phyloP scores from a whole-genome alignment of 2,113 vertebrate species.

The Sinocyclocheilus anshuiensis region DNA sequence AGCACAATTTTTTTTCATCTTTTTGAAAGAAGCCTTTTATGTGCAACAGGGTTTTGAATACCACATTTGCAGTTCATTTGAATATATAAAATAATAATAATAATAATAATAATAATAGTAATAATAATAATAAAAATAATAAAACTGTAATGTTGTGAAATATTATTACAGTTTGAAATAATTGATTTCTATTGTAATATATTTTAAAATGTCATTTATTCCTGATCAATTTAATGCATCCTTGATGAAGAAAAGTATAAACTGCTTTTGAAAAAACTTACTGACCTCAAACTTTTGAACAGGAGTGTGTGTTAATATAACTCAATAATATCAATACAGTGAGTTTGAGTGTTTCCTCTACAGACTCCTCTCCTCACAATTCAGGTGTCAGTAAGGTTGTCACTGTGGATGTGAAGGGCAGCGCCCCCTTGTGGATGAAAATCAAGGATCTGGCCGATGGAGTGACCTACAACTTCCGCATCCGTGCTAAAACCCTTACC shows the following conservation, averaged over 20 bases:
- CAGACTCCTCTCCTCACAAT: slow-evolving; percentile 79
- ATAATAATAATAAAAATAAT: too few relatives aligned
- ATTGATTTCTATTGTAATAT: too few relatives aligned
- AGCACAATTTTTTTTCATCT: neutral
- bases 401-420: slow-evolving; percentile 95
- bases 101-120: too few relatives aligned
- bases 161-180: neutral
- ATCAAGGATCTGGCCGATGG: slow-evolving; percentile 94
- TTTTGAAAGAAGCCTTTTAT: neutral
- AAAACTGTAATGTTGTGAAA: neutral
- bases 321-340: neutral
- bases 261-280: too few relatives aligned
- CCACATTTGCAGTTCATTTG: neutral
- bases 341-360: slow-evolving; percentile 76
- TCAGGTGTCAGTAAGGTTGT: slow-evolving; percentile 98
- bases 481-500: slow-evolving; percentile 90
- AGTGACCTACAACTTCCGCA: slow-evolving; percentile 90
- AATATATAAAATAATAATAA: neutral
- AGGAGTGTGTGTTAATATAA: neutral
- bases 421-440: slow-evolving; percentile 91
- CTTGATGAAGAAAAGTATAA: neutral
- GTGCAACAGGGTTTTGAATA: neutral
- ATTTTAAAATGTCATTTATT: neutral
- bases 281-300: too few relatives aligned
- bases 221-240: neutral